Evolutionary conservation across 1,140 invertebrate species (phyloP), one percentile per base, ranked within the genome.

Genomic region (Drosophila ambigua): DNA sequence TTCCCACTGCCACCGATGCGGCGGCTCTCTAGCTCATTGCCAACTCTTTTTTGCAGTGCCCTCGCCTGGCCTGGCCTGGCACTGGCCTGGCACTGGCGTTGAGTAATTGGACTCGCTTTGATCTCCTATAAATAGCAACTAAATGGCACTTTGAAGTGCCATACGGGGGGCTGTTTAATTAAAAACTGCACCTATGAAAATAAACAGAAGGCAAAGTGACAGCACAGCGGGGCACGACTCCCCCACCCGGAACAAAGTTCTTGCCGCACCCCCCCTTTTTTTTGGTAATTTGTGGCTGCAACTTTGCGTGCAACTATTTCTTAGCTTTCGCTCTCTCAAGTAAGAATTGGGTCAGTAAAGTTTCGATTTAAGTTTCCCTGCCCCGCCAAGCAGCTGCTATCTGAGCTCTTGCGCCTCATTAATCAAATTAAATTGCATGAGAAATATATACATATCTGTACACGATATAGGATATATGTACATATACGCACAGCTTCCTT

Each of bases 1-100:
- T 24, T 41, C 31, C 13, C 16, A 9, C 57, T 31, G 9, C 43
- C 48, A 35, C 20, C 20, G 20, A 20, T 20, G 20, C 20, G 60
- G 78, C 79, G 83, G 83, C 74, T 87, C 83, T 87, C 75, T 88
- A 88, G 83, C 83, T 83, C 83, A 87, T 87, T 87, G 83, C 75
- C 83, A 79, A 77, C 71, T 82, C 2, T 20, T 20, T 88, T 82
- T 62, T 72, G 74, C 73, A 62, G 9, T 35, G 31, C 31, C 31
- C 9, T 35, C 7, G 7, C 26, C 5, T 5, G 7, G 7, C 28
- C 16, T 16, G 16, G 16, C 16, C 16, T 16, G 16, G n/a, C n/a
- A n/a, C n/a, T n/a, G n/a, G n/a, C n/a, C n/a, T 75, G 61, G 51
- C 77, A 52, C 71, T 71, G 72, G 71, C 83, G 66, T 79, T 83